A percentile compares a stretch with the other conserved stretches of the same genome.
phyloP scores from a whole-genome alignment of 1,140 invertebrate species.

The Oncopeltus fasciatus region DNA sequence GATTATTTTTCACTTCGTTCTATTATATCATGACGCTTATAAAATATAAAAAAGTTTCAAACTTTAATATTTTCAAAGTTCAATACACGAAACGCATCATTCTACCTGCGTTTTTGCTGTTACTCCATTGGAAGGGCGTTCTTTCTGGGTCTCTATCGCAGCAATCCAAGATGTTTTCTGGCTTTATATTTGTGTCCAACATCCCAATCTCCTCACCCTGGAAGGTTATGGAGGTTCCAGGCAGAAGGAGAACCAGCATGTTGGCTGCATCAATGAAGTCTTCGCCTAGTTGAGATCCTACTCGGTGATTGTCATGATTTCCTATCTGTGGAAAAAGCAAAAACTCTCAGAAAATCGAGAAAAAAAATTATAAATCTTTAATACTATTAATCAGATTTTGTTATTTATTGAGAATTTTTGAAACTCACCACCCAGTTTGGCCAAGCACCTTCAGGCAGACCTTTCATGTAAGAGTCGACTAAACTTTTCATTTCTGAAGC shows the following conservation, averaged over 20 bases:
- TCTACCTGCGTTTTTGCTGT: constrained; percentile 38
- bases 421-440: background rate
- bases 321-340: constrained; percentile 27
- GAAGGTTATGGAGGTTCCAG: constrained; percentile 58
- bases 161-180: constrained; percentile 27
- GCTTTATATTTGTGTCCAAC: constrained; percentile 35
- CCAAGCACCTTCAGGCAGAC: background rate
- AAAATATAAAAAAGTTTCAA: background rate
- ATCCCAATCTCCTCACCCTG: constrained; percentile 64
- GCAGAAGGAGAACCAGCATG: constrained; percentile 49
- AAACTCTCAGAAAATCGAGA: background rate
- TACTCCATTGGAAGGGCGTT: constrained; percentile 59
- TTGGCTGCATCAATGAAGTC: constrained; percentile 46
- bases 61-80: background rate
- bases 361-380: background rate
- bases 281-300: constrained; percentile 40
- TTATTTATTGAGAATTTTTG: background rate
- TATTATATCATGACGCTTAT: background rate
- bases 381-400: background rate
- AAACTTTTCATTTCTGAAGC: background rate
- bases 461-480: background rate
- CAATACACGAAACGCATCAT: background rate
- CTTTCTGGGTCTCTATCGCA: constrained; percentile 46
- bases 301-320: constrained; percentile 45
- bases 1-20: too few relatives aligned